Percentiles rank a stretch among this genome's conserved stretches.
Evolutionary conservation across 2,888 invertebrate species (phyloP).

Genomic region (Drosophila multiciliata): DNA sequence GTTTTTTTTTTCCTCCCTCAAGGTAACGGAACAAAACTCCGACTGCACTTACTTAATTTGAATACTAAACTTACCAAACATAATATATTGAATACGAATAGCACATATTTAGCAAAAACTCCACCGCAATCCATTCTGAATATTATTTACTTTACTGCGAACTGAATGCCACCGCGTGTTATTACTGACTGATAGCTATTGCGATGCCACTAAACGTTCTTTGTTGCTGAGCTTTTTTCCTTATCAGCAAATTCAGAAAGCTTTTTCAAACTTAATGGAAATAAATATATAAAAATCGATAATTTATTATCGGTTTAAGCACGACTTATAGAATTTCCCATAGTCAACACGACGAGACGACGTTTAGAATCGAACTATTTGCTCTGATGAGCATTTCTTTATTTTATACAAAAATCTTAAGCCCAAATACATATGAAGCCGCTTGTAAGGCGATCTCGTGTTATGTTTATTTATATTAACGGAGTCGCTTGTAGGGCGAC

Average conservation of each 20-base stretch:
- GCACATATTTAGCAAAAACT: conserved; percentile 92
- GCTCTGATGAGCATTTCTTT: no score
- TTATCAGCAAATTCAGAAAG: conserved; percentile 13
- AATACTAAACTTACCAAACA: conserved; percentile 88
- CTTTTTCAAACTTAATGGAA: background rate
- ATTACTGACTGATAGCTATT: conserved; percentile 18
- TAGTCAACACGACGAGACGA: background rate
- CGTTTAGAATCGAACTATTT: no score
- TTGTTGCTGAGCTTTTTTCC: conserved; percentile 19
- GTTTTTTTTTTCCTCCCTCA: background rate
- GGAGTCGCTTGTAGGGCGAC: no score
- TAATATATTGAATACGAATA: conserved; percentile 92
- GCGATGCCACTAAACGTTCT: background rate
- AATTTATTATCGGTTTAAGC: no score
- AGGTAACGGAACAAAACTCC: conserved; percentile 22
- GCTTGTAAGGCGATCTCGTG: no score
- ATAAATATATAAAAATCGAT: background rate
- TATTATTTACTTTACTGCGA: background rate
- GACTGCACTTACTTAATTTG: background rate
- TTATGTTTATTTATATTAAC: no score
- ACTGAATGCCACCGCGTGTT: conserved; percentile 7
- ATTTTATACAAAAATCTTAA: no score
- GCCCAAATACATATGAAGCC: no score
- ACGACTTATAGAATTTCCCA: background rate
- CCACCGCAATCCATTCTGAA: conserved; percentile 89